Evolutionary conservation across 1,140 invertebrate species (phyloP).

Genomic region (Cotesia glomerata): DNA sequence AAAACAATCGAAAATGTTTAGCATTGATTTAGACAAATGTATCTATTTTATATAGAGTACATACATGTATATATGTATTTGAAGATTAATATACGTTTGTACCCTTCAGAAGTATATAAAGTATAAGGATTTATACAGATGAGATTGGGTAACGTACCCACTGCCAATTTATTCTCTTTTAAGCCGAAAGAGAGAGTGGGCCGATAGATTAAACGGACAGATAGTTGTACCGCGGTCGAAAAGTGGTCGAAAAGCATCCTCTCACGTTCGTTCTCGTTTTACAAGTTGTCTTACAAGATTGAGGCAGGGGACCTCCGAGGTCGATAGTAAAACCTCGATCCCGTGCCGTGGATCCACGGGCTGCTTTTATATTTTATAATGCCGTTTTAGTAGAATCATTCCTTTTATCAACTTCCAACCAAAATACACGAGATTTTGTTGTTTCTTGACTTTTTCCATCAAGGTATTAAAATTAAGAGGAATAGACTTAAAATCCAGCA

Average conservation of each 20-base stretch:
- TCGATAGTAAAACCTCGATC: slow-evolving; percentile 33
- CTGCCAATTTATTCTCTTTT: slow-evolving; percentile 17
- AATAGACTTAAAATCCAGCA: background rate
- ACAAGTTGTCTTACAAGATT: slow-evolving; percentile 64
- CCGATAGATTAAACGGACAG: slow-evolving; percentile 50
- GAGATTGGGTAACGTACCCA: slow-evolving; percentile 11
- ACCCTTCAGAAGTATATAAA: slow-evolving; percentile 32
- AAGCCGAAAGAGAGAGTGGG: slow-evolving; percentile 17
- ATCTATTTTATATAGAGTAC: no score
- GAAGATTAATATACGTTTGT: no score
- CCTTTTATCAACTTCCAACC: background rate
- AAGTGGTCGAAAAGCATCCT: slow-evolving; percentile 36
- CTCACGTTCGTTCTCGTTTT: slow-evolving; percentile 55
- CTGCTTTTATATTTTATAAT: no score
- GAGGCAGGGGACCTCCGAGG: slow-evolving; percentile 45
- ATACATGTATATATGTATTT: no score
- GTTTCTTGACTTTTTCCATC: background rate
- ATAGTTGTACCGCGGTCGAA: slow-evolving; percentile 41
- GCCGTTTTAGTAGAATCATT: background rate
- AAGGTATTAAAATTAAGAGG: background rate
- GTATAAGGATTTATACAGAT: slow-evolving; percentile 11
- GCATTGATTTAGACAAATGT: no score
- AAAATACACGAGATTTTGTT: background rate
- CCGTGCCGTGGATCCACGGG: background rate
- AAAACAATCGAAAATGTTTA: no score